Base-by-base conservation (phyloP, 2,113 vertebrate genomes). In the Helogale parvula region DNA sequence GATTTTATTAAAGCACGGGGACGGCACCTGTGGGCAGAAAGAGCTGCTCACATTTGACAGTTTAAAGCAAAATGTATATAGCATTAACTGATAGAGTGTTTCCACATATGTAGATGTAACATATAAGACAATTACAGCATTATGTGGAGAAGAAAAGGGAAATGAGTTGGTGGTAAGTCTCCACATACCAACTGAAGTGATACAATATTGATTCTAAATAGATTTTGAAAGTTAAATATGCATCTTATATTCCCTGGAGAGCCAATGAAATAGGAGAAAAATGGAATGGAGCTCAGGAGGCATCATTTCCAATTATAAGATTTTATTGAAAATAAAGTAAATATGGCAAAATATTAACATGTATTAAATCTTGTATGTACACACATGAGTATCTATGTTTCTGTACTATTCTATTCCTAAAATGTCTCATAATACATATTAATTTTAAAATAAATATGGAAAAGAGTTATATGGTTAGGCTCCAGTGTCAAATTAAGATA, bases 271-370 rank as follows among this genome's bases (percentile, higher is more conserved):
- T 65, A 35, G 65, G 29, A 41, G 29, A 63, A 21, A 68, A 90
- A 87, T 71, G n/a, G n/a, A 87, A 72, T 66, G 41, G 54, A n/a
- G 13, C 15, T 60, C 7, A 85, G 31, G 29, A 90, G n/a, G 23
- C 29, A 88, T 88, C 45, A 10, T 88, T 74, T 82, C n/a, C 81
- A 35, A 23, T 41, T n/a, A 8, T 54, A 88, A 82, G 7, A 50
- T 52, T 81, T 82, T 79, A 74, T 60, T 45, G 23, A 68, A 81
- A 91, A 54, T 69, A 77, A 90, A 47, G 50, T 23, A 68, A 95
- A 72, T 81, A 82, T 25, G 54, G 16, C n/a, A 74, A 92, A 88
- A 92, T 88, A 88, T 35, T 88, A 54, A 92, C 15, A 72, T 88
- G 31, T 65, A 82, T 82, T 82, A 65, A 27, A 88, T 47, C 5